Base-by-base conservation (phyloP, 2,888 invertebrate genomes). In the Latrodectus elegans region DNA sequence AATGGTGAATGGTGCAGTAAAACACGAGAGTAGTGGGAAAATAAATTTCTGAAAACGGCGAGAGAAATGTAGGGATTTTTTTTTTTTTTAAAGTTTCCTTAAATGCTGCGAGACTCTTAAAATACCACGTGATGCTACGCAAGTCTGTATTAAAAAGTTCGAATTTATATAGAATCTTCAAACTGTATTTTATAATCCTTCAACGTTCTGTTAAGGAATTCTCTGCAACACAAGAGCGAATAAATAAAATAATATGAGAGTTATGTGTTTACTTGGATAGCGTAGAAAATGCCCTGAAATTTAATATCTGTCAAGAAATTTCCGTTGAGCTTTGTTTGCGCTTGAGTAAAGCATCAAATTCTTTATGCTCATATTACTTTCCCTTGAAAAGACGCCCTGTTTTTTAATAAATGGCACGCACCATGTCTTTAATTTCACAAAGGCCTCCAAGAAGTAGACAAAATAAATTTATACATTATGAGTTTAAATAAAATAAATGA, bases 81-180 rank as follows among this genome's bases (percentile, higher is more conserved):
- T 60, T 60, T n/a, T 60, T 60, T 14, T 55, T 1, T 14, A 12
- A 14, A 12, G 8, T 12, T n/a, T 60, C 10, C 12, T 60, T 60
- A 60, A 60, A 60, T n/a, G n/a, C 60, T 60, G 60, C n/a, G n/a
- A 60, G 60, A 15, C 60, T 12, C 60, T 38, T 38, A n/a, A 60
- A 60, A 60, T 60, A 60, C n/a, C 60, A 15, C 60, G 60, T 60
- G 60, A 60, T 15, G 60, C 60, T 11, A 15, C 10, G 60, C 6
- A 60, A 60, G 60, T 60, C n/a, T 60, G n/a, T n/a, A 60, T 60
- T 60, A 60, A 60, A 60, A 60, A 60, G 60, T 8, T 60, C 12
- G 60, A 60, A 60, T 60, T 60, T 60, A 60, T 60, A 60, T n/a
- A 60, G 60, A 60, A 60, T 60, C n/a, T 60, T 15, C n/a, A 60